Evolutionary conservation across 1,140 invertebrate genomes (phyloP), one percentile per base, ranked within the genome.

Genomic region (Trichoplusia ni): DNA sequence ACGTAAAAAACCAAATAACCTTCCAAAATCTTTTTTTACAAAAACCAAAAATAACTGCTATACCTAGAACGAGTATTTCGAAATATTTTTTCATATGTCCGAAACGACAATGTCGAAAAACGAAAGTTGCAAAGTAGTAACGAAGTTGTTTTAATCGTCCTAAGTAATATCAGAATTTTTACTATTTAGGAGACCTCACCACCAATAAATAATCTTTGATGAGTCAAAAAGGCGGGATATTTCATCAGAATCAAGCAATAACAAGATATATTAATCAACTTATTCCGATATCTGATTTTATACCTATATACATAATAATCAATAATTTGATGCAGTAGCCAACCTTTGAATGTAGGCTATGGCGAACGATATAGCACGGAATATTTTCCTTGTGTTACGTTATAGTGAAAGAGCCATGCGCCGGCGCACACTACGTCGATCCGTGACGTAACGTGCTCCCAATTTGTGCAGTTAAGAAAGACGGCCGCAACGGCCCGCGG

Each of bases 361-460:
- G 14, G 21, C 21, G 35, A 18, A 42, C 35, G 23, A 44, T 58
- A 33, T 44, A 58, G 54, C 16, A 29, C 54, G 31, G 38, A 58
- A 44, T 38, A 58, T 58, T 58, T 58, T 58, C 54, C 54, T 58
- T n/a, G 25, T 58, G 13, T 58, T 58, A 58, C 54, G 38, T 21
- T 58, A 27, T 11, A 58, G 54, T 31, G 54, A 58, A 44, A 58
- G 54, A 58, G 25, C 25, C 9, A 21, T 29, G 37, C 37, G 19
- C 19, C 9, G 25, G 23, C 46, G 25, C 23, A n/a, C 11, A 21
- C 40, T n/a, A 31, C 46, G 14, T 16, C 23, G 19, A 25, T 6
- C 8, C 2, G 33, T 58, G 54, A 58, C 54, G 54, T 58, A 58
- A 58, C 38, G 9, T 14, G 53, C 53, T 58, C 53, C 53, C 53